Base-by-base conservation (phyloP, 2,797 vertebrate genomes). In the Melanotaenia parkinsoni region DNA sequence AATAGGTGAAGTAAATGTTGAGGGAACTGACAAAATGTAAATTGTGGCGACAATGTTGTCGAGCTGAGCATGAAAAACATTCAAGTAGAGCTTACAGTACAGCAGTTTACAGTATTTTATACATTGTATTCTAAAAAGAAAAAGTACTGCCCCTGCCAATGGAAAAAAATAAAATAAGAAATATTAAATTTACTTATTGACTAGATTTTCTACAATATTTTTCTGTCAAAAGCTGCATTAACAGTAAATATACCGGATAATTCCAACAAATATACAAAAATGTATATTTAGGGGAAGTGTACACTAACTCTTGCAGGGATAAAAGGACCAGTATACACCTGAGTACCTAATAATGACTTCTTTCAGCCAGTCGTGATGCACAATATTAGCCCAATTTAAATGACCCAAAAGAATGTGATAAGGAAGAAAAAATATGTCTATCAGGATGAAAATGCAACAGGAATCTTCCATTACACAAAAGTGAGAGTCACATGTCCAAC, bases 21-120 rank as follows among this genome's bases (percentile, higher is more conserved):
- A 61, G 14, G 33, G 10, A 33, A 33, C 30, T 3, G 4, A 33
- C 8, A 2, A 26, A 57, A 57, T 32, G 12, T 24, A 54, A 54
- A 16, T 8, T 1, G 43, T 14, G n/a, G 12, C 43, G 50, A 37
- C 8, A 50, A 47, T 24, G 1, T 35, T 11, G n/a, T 14, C 24
- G 58, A 22, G 43, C 45, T 69, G 20, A 58, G 18, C 26, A 61
- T 14, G 8, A 37, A 26, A 47, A 12, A 30, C 13, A 43, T 77
- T 81, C 32, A 72, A 66, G 69, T 53, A 33, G 26, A 64, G 62
- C 50, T 66, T 72, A 76, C 56, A 75, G 37, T 69, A 81, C 72
- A 81, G 74, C 65, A 67, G 70, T 79, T 82, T 72, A 72, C 28
- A 76, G 63, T 30, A 65, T 67, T 64, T 75, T 67, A 83, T 67